A percentile compares a stretch with the other conserved stretches of the same genome.
Conservation (phyloP, 2,113 vertebrate species). For the Mastomys natalensis region DNA sequence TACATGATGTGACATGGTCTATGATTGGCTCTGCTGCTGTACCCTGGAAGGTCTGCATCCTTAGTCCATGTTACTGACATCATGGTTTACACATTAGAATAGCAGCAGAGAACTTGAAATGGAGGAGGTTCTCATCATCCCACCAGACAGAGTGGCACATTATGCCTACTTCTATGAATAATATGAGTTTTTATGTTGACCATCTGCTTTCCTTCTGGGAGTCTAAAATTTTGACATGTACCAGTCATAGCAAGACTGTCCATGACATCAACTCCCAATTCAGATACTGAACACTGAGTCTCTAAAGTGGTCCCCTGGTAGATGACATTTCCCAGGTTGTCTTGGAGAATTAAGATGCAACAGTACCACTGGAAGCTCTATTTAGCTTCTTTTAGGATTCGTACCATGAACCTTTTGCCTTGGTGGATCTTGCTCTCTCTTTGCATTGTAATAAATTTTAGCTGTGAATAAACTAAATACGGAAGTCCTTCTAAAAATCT, state of each 20-base stretch:
- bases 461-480: neutral
- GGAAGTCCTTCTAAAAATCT: neutral
- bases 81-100: neutral
- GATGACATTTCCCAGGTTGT: neutral
- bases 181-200: neutral
- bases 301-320: neutral
- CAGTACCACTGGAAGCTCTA: neutral
- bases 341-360: neutral
- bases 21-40: neutral
- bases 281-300: neutral
- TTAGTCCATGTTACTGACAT: neutral
- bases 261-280: neutral
- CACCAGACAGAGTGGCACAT: neutral
- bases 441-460: neutral
- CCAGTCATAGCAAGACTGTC: neutral
- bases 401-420: too few species aligned
- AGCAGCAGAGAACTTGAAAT: neutral
- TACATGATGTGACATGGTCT: neutral
- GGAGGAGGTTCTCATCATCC: neutral
- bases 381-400: neutral
- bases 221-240: slow-evolving; percentile 15
- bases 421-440: neutral
- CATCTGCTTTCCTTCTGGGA: slow-evolving; percentile 20
- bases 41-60: neutral
- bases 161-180: neutral